Evolutionary conservation across 2,797 vertebrate genomes (phyloP).

Genomic region (Enteromius afrohamiltoni): DNA sequence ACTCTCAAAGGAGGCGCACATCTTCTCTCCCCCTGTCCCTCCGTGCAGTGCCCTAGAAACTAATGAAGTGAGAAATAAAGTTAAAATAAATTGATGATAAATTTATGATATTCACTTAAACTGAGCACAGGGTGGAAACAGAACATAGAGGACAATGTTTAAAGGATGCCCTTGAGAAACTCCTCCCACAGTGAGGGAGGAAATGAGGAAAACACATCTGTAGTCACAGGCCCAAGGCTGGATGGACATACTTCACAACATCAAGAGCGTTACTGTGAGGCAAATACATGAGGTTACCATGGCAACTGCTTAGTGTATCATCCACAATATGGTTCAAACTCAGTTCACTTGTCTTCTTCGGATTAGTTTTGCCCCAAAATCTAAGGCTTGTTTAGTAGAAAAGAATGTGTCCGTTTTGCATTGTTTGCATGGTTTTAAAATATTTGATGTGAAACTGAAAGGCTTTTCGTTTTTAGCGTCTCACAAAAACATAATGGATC

Average conservation of each 20-base stretch:
- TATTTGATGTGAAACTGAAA: slow-evolving; percentile 1
- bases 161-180: slow-evolving; percentile 71
- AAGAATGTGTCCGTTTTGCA: slow-evolving; percentile 3
- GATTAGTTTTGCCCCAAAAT: slow-evolving; percentile 8
- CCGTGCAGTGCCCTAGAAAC: slow-evolving; percentile 72
- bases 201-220: slow-evolving; percentile 24
- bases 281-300: slow-evolving; percentile 46
- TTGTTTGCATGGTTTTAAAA: slow-evolving; percentile 8
- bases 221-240: slow-evolving; percentile 29
- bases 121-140: slow-evolving; percentile 47
- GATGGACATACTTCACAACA: slow-evolving; percentile 15
- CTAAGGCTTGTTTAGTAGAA: not conserved
- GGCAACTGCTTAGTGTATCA: slow-evolving; percentile 36
- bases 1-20: slow-evolving; percentile 71
- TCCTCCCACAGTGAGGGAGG: slow-evolving; percentile 30
- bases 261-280: slow-evolving; percentile 15
- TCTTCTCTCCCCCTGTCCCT: slow-evolving; percentile 23
- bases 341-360: not conserved
- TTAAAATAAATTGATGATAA: slow-evolving; percentile 75
- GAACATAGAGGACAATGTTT: slow-evolving; percentile 67
- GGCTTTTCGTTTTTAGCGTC: not conserved
- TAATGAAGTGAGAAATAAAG: slow-evolving; percentile 81
- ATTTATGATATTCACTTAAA: slow-evolving; percentile 73
- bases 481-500: not conserved
- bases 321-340: not conserved